Conservation (phyloP, 2,797 vertebrate genomes). For the Malurus leucopterus region DNA sequence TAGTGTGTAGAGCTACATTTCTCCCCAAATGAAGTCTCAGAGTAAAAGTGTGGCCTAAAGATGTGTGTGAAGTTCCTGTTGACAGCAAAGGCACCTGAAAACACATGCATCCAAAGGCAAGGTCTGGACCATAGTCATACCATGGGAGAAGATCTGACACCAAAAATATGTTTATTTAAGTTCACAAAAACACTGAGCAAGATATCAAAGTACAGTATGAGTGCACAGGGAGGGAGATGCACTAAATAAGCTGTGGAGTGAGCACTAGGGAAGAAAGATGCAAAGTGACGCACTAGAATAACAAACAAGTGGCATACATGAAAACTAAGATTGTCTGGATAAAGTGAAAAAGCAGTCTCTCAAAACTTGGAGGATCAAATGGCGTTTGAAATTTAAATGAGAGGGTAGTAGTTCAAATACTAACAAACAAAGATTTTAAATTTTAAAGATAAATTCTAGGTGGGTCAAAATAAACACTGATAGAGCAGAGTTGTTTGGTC, state of each 20-base stretch:
- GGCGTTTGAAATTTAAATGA: background rate
- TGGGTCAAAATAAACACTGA: background rate
- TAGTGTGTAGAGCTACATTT: background rate
- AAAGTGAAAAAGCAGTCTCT: background rate
- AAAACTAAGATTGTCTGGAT: background rate
- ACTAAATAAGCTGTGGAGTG: background rate
- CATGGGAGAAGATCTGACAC: background rate
- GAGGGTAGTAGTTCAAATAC: background rate
- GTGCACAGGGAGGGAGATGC: background rate
- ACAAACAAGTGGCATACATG: constrained; percentile 2
- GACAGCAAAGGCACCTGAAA: background rate
- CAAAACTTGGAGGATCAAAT: background rate
- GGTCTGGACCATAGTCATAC: background rate
- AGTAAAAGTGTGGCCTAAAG: background rate
- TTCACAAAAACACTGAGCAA: background rate
- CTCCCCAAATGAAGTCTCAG: background rate
- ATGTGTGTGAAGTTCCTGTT: background rate
- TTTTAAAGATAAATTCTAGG: background rate
- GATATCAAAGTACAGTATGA: background rate
- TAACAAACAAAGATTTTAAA: background rate
- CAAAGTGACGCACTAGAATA: background rate
- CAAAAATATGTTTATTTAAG: background rate
- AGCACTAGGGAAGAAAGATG: background rate
- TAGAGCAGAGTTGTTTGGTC: background rate
- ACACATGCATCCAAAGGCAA: background rate